Base-by-base conservation (phyloP, 2,797 vertebrate species). In the Percopsis omiscomaycus region DNA sequence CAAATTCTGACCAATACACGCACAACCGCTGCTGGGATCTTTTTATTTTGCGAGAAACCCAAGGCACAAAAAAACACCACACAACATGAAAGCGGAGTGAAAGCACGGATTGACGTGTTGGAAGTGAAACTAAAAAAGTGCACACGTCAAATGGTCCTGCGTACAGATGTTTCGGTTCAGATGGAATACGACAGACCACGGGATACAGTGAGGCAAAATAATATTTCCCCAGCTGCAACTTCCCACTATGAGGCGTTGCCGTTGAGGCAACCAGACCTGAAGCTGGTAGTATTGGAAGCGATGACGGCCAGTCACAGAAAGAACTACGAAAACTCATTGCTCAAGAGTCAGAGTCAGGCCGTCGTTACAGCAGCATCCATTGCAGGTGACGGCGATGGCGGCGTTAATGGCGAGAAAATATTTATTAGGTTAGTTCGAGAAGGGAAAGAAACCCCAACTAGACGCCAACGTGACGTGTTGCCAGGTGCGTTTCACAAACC, bases 1-100 rank as follows among this genome's bases (percentile, higher is more conserved):
- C 55, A 74, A 52, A 60, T 42, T 51, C 69, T 74, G 74, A 75
- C 65, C 16, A 70, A 70, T 11, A 71, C 28, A 58, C 28, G 61
- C 1, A 48, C 57, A 5, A 52, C 62, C 13, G 14, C 46, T 29
- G 29, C 49, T 12, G 59, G 61, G 42, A n/a, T 61, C 57, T 59
- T 66, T 46, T 55, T 67, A 3, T 29, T 22, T 55, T 16, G 49
- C 62, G 29, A 64, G 29, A 37, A 37, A 37, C 47, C 29, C 16
- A 55, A 67, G 29, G 30, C 48, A 68, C 61, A 50, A 15, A 12
- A 64, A 27, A 64, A 4, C 55, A 9, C 58, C 53, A 11, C 15
- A 30, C n/a, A 63, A 50, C 4, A 49, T 77, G 32, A 48, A 48
- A 28, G 56, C 53, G 29, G 12, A 44, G 1, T 45, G 4, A 30